Conservation (phyloP, 1,140 invertebrate genomes). For the Eulimnadia texana region DNA sequence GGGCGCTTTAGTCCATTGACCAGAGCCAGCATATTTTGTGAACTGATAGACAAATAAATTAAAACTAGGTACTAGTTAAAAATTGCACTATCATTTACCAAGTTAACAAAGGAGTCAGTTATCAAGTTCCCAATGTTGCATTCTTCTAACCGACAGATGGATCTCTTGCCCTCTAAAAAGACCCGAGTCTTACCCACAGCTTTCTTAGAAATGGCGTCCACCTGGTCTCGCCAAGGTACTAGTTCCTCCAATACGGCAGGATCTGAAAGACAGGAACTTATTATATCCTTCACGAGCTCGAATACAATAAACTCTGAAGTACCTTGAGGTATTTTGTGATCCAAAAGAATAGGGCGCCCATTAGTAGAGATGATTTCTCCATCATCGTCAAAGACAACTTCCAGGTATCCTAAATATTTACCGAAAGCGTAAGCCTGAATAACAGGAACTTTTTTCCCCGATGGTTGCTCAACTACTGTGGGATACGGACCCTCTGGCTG, state of each 20-base stretch:
- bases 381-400: constrained; percentile 49
- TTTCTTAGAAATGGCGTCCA: constrained; percentile 36
- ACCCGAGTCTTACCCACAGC: constrained; percentile 48
- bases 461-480: constrained; percentile 48
- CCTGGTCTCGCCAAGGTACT: constrained; percentile 38
- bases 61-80: not conserved
- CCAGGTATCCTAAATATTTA: constrained; percentile 72
- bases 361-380: constrained; percentile 51
- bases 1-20: constrained; percentile 55
- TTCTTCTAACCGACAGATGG: constrained; percentile 48
- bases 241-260: constrained; percentile 44
- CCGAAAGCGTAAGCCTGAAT: constrained; percentile 85
- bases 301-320: constrained; percentile 13
- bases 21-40: constrained; percentile 21
- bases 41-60: constrained; percentile 12
- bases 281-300: not conserved
- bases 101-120: constrained; percentile 50
- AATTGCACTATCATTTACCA: constrained; percentile 26
- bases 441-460: constrained; percentile 57
- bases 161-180: constrained; percentile 38
- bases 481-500: constrained; percentile 58
- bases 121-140: constrained; percentile 76
- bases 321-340: constrained; percentile 47
- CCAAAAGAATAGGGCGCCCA: constrained; percentile 69
- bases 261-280: constrained; percentile 32